These are phyloP conservation scores for Characodon lateralis DNA, from an alignment of 2,797 vertebrate genomes.

Conservation along the genomic window DNA sequence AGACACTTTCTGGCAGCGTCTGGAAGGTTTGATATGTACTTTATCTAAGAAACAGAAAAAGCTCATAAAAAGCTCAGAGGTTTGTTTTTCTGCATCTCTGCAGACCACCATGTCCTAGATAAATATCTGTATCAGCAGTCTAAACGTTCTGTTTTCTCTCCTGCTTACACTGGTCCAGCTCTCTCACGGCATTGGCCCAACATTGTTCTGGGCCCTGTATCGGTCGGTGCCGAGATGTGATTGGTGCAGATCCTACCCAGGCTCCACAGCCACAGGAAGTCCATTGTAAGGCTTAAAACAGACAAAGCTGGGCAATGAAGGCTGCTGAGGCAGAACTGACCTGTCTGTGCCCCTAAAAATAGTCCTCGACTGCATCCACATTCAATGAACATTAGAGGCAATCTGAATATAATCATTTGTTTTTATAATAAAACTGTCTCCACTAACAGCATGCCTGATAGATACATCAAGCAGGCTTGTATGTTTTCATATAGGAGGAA, in stretches of 20 bases:
- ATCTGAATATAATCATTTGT: background rate
- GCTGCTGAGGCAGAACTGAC: constrained; percentile 17
- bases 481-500: background rate
- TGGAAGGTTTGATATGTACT: background rate
- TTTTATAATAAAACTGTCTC: background rate
- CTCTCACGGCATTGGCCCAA: constrained; percentile 46
- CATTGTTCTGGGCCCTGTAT: constrained; percentile 36
- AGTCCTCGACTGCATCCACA: background rate
- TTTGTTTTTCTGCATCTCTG: constrained; percentile 29
- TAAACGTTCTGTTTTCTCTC: constrained; percentile 39
- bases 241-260: constrained; percentile 41
- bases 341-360: constrained; percentile 4
- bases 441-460: background rate
- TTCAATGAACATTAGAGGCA: background rate
- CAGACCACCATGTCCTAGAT: constrained; percentile 34
- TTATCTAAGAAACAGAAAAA: constrained; percentile 10
- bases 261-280: constrained; percentile 53
- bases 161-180: constrained; percentile 40
- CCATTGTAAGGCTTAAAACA: constrained; percentile 35
- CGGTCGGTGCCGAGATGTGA: constrained; percentile 31
- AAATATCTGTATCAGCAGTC: constrained; percentile 19
- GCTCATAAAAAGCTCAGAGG: background rate
- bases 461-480: background rate
- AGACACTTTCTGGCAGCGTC: background rate
- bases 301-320: constrained; percentile 40